These are phyloP conservation scores for Telmatochromis sp. DNA, from an alignment of 2,113 vertebrate genomes.

Conservation along the genomic window DNA sequence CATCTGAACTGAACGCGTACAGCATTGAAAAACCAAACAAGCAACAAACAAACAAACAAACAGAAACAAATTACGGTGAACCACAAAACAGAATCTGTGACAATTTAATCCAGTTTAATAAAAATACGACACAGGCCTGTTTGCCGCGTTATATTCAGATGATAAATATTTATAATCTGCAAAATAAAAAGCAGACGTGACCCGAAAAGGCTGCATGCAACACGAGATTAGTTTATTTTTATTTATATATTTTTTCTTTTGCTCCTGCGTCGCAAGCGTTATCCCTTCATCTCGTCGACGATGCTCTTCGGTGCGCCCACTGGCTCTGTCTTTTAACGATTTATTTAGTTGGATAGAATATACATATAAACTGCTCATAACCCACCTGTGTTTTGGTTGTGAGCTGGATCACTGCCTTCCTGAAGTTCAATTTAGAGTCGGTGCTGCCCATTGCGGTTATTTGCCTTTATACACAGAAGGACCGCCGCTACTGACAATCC, in stretches of 20 bases:
- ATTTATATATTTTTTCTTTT: not conserved
- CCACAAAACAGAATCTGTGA: not conserved
- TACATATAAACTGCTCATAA: not conserved
- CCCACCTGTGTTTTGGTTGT: constrained; percentile 94
- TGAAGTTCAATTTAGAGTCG: constrained; percentile 95
- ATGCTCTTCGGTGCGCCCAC: constrained; percentile 26
- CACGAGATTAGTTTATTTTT: not conserved
- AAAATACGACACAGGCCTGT: not conserved
- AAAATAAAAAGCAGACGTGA: not conserved
- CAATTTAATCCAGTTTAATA: not conserved
- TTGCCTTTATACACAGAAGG: constrained; percentile 11
- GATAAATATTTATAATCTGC: not conserved
- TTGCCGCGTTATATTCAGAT: not conserved
- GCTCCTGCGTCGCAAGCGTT: not conserved
- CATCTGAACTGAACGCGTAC: not conserved
- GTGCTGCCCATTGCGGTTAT: constrained; percentile 83
- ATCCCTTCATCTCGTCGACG: constrained; percentile 1
- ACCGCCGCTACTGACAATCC: constrained; percentile 40
- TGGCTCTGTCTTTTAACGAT: not conserved
- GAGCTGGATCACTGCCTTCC: constrained; percentile 97
- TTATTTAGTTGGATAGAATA: not conserved
- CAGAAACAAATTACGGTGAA: not conserved
- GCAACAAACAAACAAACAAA: not conserved
- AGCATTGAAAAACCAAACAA: not conserved
- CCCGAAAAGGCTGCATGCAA: not conserved